Evolutionary conservation across 2,113 vertebrate genomes (phyloP).

Genomic region (Mobula birostris): DNA sequence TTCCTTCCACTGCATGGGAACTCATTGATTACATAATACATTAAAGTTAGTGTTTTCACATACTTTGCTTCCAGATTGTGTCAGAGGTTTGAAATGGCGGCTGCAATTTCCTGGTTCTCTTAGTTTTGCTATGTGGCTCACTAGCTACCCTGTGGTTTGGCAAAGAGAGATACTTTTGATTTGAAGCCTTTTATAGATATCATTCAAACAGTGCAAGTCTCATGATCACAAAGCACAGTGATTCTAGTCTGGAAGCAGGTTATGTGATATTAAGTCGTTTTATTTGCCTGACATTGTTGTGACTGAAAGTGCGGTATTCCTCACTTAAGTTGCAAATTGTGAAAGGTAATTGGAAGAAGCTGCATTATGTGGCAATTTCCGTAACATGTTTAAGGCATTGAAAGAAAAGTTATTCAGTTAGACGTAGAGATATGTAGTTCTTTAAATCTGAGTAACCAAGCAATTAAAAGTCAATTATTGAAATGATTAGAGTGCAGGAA

Average conservation of each 20-base stretch:
- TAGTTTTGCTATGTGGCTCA: background rate
- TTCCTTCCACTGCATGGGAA: background rate
- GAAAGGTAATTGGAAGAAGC: background rate
- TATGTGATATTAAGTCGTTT: background rate
- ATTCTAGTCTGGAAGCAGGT: background rate
- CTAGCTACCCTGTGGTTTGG: background rate
- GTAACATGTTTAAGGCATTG: background rate
- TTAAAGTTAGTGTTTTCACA: slow-evolving; percentile 8
- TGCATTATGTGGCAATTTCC: background rate
- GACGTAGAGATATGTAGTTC: background rate
- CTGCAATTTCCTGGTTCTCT: background rate
- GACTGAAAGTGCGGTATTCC: background rate
- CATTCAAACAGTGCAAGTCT: background rate
- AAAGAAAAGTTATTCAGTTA: background rate
- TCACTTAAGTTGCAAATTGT: background rate
- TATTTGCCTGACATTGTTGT: background rate
- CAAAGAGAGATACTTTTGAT: background rate
- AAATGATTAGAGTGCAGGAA: slow-evolving; percentile 14
- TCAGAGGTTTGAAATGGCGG: background rate
- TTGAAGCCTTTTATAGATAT: background rate
- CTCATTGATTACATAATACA: background rate
- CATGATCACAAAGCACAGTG: background rate
- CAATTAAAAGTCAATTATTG: background rate
- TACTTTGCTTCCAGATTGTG: background rate
- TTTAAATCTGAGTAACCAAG: background rate